phyloP scores from a whole-genome alignment of 1,140 invertebrate genomes.

The Dendroctonus ponderosae region DNA sequence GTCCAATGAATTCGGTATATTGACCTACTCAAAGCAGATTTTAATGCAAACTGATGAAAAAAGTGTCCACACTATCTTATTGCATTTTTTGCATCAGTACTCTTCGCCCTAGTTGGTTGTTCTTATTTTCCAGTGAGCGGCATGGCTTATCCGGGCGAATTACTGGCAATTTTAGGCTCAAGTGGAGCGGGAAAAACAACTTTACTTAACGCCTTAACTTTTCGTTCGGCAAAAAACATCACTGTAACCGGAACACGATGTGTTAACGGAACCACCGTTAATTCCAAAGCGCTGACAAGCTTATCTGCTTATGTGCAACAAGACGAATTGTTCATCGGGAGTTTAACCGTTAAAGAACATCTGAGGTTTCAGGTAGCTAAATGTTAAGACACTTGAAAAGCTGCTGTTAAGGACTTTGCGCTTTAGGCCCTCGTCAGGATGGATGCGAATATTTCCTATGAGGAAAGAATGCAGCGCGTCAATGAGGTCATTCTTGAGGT shows the following conservation, averaged over 20 bases:
- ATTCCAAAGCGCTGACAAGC: slow-evolving; percentile 66
- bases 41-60: not conserved
- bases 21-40: too few species aligned
- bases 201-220: slow-evolving; percentile 86
- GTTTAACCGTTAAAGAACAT: slow-evolving; percentile 88
- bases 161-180: slow-evolving; percentile 90
- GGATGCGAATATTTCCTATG: slow-evolving; percentile 75
- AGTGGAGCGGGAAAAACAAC: slow-evolving; percentile 97
- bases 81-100: slow-evolving; percentile 1
- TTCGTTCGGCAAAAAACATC: slow-evolving; percentile 67
- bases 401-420: not conserved
- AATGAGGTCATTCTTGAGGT: slow-evolving; percentile 89
- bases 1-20: too few species aligned
- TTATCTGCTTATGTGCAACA: slow-evolving; percentile 95
- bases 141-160: slow-evolving; percentile 82
- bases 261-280: slow-evolving; percentile 70
- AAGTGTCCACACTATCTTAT: not conserved
- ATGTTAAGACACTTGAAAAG: not conserved
- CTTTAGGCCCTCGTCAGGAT: slow-evolving; percentile 84
- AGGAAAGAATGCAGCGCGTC: slow-evolving; percentile 76
- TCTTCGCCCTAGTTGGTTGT: not conserved
- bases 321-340: slow-evolving; percentile 90
- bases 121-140: slow-evolving; percentile 68
- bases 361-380: slow-evolving; percentile 74
- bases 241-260: slow-evolving; percentile 68